These are phyloP conservation scores for Bucco capensis DNA, from an alignment of 2,113 vertebrate species.

Conservation along the genomic window DNA sequence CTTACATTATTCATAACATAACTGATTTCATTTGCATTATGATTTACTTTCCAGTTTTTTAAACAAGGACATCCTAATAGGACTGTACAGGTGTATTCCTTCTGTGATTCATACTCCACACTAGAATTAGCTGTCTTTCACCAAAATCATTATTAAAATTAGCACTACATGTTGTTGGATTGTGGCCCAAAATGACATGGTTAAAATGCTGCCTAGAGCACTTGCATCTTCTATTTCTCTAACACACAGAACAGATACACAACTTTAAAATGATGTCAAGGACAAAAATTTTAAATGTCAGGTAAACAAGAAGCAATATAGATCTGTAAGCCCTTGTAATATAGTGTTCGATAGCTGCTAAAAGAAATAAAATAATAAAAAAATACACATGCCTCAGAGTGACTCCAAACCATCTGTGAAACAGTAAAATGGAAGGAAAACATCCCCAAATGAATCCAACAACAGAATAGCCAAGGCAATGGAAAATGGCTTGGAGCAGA, in stretches of 20 bases:
- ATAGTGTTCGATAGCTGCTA: background rate
- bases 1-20: slow-evolving; percentile 56
- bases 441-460: background rate
- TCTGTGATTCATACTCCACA: background rate
- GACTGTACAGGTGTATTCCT: slow-evolving; percentile 4
- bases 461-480: background rate
- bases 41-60: slow-evolving; percentile 48
- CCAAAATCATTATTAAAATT: slow-evolving; percentile 13
- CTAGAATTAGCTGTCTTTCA: slow-evolving; percentile 6
- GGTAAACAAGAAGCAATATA: background rate
- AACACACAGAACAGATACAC: background rate
- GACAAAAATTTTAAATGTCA: background rate
- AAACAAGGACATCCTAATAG: slow-evolving; percentile 49
- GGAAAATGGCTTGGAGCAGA: background rate
- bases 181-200: background rate
- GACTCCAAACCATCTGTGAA: background rate
- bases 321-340: background rate
- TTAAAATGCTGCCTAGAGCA: background rate
- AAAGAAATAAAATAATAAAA: background rate
- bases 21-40: slow-evolving; percentile 56
- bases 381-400: background rate
- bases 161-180: slow-evolving; percentile 1
- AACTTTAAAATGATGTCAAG: background rate
- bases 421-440: background rate
- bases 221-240: background rate